Evolutionary conservation across 1,140 invertebrate genomes (phyloP).

Genomic region (Dreissena rostriformis): DNA sequence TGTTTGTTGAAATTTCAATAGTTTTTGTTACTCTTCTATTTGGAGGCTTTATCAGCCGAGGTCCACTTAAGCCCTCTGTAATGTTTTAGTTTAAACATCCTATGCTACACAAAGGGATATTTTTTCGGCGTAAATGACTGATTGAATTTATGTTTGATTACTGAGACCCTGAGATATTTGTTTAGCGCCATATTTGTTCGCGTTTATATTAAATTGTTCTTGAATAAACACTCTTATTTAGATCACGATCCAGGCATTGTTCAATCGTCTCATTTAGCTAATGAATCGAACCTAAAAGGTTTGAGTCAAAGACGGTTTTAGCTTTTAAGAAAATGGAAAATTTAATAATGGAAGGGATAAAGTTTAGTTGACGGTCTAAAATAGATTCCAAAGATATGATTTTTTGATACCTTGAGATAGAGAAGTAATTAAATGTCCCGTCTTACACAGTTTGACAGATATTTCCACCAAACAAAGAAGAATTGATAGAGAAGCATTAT

Average conservation of each 20-base stretch:
- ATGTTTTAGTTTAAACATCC: conserved; percentile 58
- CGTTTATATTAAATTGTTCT: conserved; percentile 44
- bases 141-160: conserved; percentile 58
- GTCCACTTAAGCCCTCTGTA: conserved; percentile 33
- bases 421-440: too few relatives aligned
- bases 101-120: conserved; percentile 48
- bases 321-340: too few relatives aligned
- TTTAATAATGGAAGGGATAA: too few relatives aligned
- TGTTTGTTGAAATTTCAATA: conserved; percentile 57
- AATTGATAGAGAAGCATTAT: too few relatives aligned
- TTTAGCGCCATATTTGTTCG: conserved; percentile 51
- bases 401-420: too few relatives aligned
- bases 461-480: too few relatives aligned
- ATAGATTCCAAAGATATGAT: too few relatives aligned
- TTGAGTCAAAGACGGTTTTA: too few relatives aligned
- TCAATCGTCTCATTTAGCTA: conserved; percentile 21
- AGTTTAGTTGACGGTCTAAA: too few relatives aligned
- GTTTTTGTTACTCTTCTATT: conserved; percentile 56
- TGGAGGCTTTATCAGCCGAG: conserved; percentile 27
- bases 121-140: conserved; percentile 58
- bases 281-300: conserved; percentile 7
- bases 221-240: conserved; percentile 55
- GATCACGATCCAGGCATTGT: conserved; percentile 37
- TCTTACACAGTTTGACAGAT: too few relatives aligned
- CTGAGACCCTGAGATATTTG: conserved; percentile 39